Evolutionary conservation across 1,140 invertebrate genomes (phyloP), one percentile per base, ranked within the genome.

Genomic region (Ceratosolen solmsi): DNA sequence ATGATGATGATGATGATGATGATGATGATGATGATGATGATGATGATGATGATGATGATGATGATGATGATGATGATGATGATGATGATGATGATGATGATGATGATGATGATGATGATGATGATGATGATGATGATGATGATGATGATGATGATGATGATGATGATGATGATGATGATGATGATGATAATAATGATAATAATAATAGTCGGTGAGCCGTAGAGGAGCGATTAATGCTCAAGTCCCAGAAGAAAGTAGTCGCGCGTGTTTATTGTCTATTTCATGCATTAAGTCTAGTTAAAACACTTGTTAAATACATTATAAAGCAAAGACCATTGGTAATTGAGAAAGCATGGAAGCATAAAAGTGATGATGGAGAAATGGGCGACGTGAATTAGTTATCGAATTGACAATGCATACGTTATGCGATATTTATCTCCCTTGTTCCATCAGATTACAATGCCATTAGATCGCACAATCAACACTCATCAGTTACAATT

Each of bases 401-500:
- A 49, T 71, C 46, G 41, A 49, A 30, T 20, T 5, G 20, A 41
- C 70, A 33, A n/a, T 22, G 38, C 22, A 4, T 4, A 11, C n/a
- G 54, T 65, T 63, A 63, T 41, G 20, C 15, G 4, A 33, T 15
- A 49, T 76, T 76, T n/a, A 38, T 38, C 0, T 17, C 0, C 63
- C 1, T 17, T 3, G 20, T 68, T 15, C 5, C 15, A 8, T 15
- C 8, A 30, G 25, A 65, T 49, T 30, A 41, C 8, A 17, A 11
- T 38, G 38, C 11, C 27, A 60, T 58, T 58, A 58, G n/a, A 36
- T 1, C 38, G 9, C n/a, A n/a, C n/a, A 51, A 65, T 68, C 38
- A 33, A 33, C 11, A 51, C 27, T 60, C 60, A 33, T 27, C 22
- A 70, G 51, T 78, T 70, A 70, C 41, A 51, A 70, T 78, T 49